Evolutionary conservation across 1,140 invertebrate genomes (phyloP).

Genomic region (Grapholita molesta): DNA sequence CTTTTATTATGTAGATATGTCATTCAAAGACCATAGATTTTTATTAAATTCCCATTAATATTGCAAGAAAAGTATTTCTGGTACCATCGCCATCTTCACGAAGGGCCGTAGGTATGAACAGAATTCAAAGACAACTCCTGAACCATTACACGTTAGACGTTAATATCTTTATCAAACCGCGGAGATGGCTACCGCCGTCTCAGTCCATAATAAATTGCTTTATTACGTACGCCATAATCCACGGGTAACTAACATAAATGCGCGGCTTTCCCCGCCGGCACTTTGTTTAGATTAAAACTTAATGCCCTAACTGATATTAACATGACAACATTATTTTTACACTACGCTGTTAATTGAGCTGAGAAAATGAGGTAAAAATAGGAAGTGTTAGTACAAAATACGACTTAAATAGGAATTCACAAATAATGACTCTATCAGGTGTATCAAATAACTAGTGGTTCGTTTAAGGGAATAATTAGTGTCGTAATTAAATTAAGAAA

Average conservation of each 20-base stretch:
- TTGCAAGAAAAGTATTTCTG: too few species aligned
- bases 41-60: too few species aligned
- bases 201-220: constrained; percentile 62
- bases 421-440: too few species aligned
- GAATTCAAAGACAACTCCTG: too few species aligned
- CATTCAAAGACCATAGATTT: too few species aligned
- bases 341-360: constrained; percentile 6
- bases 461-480: too few species aligned
- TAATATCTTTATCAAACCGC: constrained; percentile 11
- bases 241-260: constrained; percentile 74
- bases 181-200: constrained; percentile 19
- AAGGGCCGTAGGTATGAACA: too few species aligned
- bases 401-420: background rate
- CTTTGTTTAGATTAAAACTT: constrained; percentile 75
- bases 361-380: background rate
- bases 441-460: too few species aligned
- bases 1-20: too few species aligned
- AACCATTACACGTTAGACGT: background rate
- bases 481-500: too few species aligned
- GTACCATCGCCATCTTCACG: too few species aligned
- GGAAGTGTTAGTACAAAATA: background rate
- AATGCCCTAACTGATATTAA: constrained; percentile 55
- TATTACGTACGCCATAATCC: constrained; percentile 68
- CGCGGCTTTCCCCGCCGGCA: constrained; percentile 47
- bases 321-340: constrained; percentile 26